phyloP scores from a whole-genome alignment of 2,888 invertebrate species.

The Agrochola lychnidis region DNA sequence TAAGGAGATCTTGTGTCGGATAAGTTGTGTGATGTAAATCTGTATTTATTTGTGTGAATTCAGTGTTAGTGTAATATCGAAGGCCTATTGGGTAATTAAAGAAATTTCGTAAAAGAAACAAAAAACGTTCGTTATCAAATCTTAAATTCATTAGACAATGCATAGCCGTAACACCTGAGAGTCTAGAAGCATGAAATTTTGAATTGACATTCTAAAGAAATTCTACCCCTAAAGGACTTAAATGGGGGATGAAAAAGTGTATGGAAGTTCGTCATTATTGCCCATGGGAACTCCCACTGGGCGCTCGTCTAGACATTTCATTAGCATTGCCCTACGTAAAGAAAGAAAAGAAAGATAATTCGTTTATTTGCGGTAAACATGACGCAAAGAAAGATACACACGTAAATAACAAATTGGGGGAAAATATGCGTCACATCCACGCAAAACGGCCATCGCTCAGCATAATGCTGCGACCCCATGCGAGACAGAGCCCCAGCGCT shows the following conservation, averaged over 20 bases:
- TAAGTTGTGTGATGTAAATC: slow-evolving; percentile 33
- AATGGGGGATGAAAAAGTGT: not conserved
- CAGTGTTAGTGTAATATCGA: not conserved
- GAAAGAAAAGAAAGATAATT: too few relatives aligned
- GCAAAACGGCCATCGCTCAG: too few relatives aligned
- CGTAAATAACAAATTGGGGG: too few relatives aligned
- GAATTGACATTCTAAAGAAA: not conserved
- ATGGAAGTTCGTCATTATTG: not conserved
- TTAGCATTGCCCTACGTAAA: not conserved
- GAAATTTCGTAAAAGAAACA: not conserved
- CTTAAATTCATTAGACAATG: not conserved
- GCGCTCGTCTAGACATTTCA: not conserved
- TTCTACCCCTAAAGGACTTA: not conserved
- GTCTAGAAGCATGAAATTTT: not conserved
- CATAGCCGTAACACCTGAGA: not conserved
- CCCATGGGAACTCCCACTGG: not conserved
- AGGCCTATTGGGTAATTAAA: not conserved
- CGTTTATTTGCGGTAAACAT: too few relatives aligned
- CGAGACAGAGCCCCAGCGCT: too few relatives aligned
- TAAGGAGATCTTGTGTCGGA: slow-evolving; percentile 47
- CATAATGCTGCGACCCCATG: too few relatives aligned
- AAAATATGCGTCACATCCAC: too few relatives aligned
- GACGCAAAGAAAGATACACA: too few relatives aligned
- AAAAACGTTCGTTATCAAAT: not conserved
- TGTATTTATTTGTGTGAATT: slow-evolving; percentile 21